Percentiles rank a stretch among this genome's conserved stretches.
Conservation (phyloP, 2,797 vertebrate genomes). For the Setipinna tenuifilis region DNA sequence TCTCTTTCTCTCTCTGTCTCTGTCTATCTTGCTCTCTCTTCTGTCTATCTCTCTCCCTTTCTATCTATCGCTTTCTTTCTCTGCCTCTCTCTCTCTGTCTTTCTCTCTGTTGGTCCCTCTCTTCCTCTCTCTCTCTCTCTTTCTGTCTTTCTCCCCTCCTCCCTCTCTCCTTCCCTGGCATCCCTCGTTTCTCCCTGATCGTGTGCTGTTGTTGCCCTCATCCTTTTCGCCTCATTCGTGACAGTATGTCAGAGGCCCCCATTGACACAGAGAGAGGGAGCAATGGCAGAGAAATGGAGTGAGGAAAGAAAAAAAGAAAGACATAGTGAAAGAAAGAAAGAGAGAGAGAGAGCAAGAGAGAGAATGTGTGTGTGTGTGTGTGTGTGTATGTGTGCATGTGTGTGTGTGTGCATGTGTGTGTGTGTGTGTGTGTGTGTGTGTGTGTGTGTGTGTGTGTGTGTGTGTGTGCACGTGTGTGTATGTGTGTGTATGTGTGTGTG, state of each 20-base stretch:
- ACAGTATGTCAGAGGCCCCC: not conserved
- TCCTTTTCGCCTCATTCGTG: conserved; percentile 30
- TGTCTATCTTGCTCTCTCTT: not conserved
- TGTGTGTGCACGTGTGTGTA: too few relatives aligned
- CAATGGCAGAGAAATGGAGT: not conserved
- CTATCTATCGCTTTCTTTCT: conserved; percentile 48
- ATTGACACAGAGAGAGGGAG: not conserved
- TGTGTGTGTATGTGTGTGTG: too few relatives aligned
- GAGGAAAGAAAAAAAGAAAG: not conserved
- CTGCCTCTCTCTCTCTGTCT: conserved; percentile 52
- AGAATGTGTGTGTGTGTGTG: not conserved
- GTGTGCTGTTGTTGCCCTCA: conserved; percentile 37
- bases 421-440: too few relatives aligned
- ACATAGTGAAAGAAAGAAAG: not conserved
- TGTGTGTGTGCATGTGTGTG: too few relatives aligned
- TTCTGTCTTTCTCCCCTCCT: not conserved
- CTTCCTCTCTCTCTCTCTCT: conserved; percentile 49
- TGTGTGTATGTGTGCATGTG: too few relatives aligned
- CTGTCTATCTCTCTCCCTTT: conserved; percentile 29
- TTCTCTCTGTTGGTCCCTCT: conserved; percentile 44
- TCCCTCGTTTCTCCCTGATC: conserved; percentile 5
- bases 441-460: too few relatives aligned
- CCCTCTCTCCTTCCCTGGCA: conserved; percentile 43
- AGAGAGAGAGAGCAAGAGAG: not conserved
- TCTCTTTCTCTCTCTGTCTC: too few relatives aligned